A percentile compares a stretch with the other conserved stretches of the same genome.
phyloP scores from a whole-genome alignment of 53 echinoderm and acorn worm species.

The Echinarachnius parma region DNA sequence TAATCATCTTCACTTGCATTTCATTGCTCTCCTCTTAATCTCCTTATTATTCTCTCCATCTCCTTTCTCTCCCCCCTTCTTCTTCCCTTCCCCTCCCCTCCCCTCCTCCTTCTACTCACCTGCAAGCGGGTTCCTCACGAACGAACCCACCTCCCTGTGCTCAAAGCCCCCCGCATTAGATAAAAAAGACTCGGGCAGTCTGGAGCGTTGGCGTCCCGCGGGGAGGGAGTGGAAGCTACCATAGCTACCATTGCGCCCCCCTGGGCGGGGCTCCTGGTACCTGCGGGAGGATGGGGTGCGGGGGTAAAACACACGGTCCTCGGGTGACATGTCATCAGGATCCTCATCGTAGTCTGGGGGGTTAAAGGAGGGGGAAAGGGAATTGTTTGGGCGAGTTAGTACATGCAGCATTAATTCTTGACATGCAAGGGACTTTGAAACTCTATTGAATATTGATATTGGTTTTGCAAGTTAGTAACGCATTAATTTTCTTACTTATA shows the following conservation, averaged over 20 bases:
- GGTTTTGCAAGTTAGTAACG: too few species aligned
- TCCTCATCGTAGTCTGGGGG: conserved; percentile 9
- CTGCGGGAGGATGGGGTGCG: background rate
- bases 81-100: background rate
- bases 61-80: background rate
- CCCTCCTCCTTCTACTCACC: conserved; percentile 34
- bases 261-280: background rate
- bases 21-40: too few species aligned
- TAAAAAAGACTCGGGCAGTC: conserved; percentile 41
- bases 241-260: background rate
- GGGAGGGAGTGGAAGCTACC: conserved; percentile 41
- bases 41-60: too few species aligned
- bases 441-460: too few species aligned
- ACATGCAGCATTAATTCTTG: background rate
- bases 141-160: conserved; percentile 50
- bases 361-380: conserved; percentile 6
- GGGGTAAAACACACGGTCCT: conserved; percentile 37
- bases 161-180: conserved; percentile 46
- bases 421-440: too few species aligned
- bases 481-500: too few species aligned
- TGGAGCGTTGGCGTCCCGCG: conserved; percentile 26
- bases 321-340: conserved; percentile 10
- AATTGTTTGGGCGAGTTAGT: conserved; percentile 3
- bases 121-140: conserved; percentile 59
- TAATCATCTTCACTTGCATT: too few species aligned